Evolutionary conservation across 2,888 invertebrate species (phyloP).

Genomic region (Tubiluchus corallicola): DNA sequence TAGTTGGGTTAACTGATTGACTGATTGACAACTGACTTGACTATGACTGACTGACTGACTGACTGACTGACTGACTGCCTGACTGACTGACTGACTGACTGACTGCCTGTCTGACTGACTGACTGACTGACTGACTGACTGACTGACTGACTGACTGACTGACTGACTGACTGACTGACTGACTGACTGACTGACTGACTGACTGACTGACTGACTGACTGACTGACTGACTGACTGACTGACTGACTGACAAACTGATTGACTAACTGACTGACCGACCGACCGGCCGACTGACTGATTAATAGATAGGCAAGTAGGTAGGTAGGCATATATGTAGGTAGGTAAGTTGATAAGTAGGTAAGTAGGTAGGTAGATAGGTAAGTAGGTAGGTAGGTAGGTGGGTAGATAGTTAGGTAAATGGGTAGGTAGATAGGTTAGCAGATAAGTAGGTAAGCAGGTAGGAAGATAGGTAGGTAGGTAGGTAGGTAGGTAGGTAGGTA

Average conservation of each 20-base stretch:
- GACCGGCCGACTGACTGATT: background rate
- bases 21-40: background rate
- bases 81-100: background rate
- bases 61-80: too few relatives aligned
- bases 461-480: background rate
- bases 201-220: too few relatives aligned
- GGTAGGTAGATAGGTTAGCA: background rate
- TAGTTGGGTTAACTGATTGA: conserved; percentile 1
- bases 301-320: conserved; percentile 3
- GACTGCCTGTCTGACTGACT: background rate
- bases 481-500: background rate
- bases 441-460: background rate
- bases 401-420: background rate
- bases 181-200: too few relatives aligned
- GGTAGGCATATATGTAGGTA: background rate
- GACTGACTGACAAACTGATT: too few relatives aligned
- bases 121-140: background rate
- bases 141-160: too few relatives aligned
- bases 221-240: too few relatives aligned
- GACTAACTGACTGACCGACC: background rate
- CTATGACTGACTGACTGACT: too few relatives aligned
- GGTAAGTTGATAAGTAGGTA: too few relatives aligned
- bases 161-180: too few relatives aligned
- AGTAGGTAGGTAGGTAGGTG: too few relatives aligned
- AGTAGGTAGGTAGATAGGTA: too few relatives aligned